A percentile compares a stretch with the other conserved stretches of the same genome.
Conservation (phyloP, 2,113 vertebrate genomes). For the Entosphenus tridentatus region DNA sequence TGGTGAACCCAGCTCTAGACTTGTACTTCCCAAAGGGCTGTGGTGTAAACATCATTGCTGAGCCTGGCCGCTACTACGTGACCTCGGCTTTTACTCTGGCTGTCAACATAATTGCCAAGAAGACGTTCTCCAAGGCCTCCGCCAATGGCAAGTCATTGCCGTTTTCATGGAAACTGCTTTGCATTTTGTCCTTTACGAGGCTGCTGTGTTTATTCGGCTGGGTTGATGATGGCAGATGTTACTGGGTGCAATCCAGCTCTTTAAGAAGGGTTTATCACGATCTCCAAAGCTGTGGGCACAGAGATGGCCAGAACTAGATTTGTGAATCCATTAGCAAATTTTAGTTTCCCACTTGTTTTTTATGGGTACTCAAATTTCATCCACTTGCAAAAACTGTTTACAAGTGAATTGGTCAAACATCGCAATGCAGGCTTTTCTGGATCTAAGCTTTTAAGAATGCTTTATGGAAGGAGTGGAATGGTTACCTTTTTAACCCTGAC, state of each 20-base stretch:
- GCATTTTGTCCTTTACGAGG: background rate
- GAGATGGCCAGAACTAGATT: background rate
- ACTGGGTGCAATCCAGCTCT: background rate
- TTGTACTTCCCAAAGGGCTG: slow-evolving; percentile 66
- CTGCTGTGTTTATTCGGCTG: background rate
- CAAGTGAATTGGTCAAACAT: no score
- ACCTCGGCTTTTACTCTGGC: slow-evolving; percentile 75
- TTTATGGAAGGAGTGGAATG: slow-evolving; percentile 31
- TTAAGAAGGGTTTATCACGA: background rate
- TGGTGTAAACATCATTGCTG: slow-evolving; percentile 55
- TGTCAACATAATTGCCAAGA: slow-evolving; percentile 92
- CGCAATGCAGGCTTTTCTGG: no score
- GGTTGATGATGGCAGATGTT: background rate
- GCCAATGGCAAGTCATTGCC: slow-evolving; percentile 36
- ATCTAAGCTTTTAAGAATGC: no score
- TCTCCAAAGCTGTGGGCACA: slow-evolving; percentile 16
- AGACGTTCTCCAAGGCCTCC: slow-evolving; percentile 55
- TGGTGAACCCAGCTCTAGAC: slow-evolving; percentile 70
- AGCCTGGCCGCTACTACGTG: slow-evolving; percentile 82
- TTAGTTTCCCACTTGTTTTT: no score
- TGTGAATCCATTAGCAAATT: no score
- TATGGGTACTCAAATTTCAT: no score
- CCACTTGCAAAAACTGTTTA: no score
- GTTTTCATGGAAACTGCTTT: background rate
- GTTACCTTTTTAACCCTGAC: slow-evolving; percentile 8